Evolutionary conservation across 2,888 invertebrate species (phyloP).

Genomic region (Criorhina ranunculi): DNA sequence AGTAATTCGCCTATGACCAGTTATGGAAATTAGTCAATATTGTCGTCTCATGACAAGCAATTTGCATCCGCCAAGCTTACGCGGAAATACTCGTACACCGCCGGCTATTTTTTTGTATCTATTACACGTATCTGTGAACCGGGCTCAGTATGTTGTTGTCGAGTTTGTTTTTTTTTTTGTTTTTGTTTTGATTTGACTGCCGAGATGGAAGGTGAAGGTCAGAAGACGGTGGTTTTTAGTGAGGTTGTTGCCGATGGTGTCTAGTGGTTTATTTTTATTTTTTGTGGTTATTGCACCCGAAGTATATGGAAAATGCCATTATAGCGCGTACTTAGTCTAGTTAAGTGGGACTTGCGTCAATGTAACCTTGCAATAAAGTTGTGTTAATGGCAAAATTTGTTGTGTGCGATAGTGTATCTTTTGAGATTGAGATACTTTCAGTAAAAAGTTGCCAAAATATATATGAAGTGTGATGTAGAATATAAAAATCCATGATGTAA

Average conservation of each 20-base stretch:
- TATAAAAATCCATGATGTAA: neutral
- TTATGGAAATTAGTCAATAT: conserved; percentile 4
- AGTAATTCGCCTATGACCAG: conserved; percentile 24
- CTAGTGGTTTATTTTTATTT: conserved; percentile 1
- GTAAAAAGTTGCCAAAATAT: conserved; percentile 19
- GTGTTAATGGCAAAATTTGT: conserved; percentile 3
- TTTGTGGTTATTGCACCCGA: conserved; percentile 53
- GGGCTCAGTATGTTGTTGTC: conserved; percentile 8
- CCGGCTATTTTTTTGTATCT: conserved; percentile 21
- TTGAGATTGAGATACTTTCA: neutral
- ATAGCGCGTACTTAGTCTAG: neutral
- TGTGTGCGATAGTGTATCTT: neutral
- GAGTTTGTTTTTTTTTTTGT: neutral
- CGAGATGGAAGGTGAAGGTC: conserved; percentile 45
- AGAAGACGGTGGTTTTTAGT: neutral
- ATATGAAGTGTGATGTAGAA: neutral
- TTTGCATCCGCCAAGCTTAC: neutral
- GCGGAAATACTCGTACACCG: conserved; percentile 17
- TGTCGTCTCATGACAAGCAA: neutral
- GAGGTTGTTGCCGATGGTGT: conserved; percentile 7
- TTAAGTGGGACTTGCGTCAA: neutral
- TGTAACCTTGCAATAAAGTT: conserved; percentile 15
- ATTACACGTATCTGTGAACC: neutral
- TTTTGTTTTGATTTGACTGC: conserved; percentile 16
- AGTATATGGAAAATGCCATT: neutral